phyloP scores from a whole-genome alignment of 2,113 vertebrate genomes.

The Scomber japonicus region DNA sequence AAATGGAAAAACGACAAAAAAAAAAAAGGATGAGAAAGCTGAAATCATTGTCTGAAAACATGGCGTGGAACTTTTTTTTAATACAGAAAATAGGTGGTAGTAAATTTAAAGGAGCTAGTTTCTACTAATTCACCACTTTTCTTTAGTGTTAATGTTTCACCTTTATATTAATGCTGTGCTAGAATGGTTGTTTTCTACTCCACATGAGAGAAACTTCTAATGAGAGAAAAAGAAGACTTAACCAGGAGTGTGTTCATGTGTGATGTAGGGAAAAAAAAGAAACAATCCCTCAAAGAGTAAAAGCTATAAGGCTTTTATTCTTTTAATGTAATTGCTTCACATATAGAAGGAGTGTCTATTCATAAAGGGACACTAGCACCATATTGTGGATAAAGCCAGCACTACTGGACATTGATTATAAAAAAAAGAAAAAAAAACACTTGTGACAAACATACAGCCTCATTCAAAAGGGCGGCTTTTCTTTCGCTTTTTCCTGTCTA shows the following conservation, averaged over 20 bases:
- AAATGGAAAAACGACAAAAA: slow-evolving; percentile 41
- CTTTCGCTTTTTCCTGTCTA: slow-evolving; percentile 41
- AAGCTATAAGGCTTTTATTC: background rate
- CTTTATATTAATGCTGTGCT: background rate
- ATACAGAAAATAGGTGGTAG: background rate
- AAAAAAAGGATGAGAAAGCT: slow-evolving; percentile 26
- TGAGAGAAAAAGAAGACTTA: background rate
- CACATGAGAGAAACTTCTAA: background rate
- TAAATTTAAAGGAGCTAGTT: background rate
- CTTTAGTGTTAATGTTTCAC: background rate
- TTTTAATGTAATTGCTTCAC: slow-evolving; percentile 48
- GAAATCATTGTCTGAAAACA: slow-evolving; percentile 32
- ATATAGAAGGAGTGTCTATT: slow-evolving; percentile 47
- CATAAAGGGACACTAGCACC: slow-evolving; percentile 81
- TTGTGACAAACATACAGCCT: slow-evolving; percentile 49
- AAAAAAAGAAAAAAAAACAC: slow-evolving; percentile 27
- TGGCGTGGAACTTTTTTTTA: background rate
- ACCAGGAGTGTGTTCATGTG: background rate
- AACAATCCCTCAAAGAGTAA: too few relatives aligned
- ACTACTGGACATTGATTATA: slow-evolving; percentile 73
- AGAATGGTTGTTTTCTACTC: slow-evolving; percentile 13
- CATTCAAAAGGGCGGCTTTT: slow-evolving; percentile 56
- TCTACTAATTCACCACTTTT: background rate
- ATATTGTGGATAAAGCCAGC: slow-evolving; percentile 78
- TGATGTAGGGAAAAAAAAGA: background rate